Base-by-base conservation (phyloP, 2,113 vertebrate genomes). In the Hippocampus zosterae region DNA sequence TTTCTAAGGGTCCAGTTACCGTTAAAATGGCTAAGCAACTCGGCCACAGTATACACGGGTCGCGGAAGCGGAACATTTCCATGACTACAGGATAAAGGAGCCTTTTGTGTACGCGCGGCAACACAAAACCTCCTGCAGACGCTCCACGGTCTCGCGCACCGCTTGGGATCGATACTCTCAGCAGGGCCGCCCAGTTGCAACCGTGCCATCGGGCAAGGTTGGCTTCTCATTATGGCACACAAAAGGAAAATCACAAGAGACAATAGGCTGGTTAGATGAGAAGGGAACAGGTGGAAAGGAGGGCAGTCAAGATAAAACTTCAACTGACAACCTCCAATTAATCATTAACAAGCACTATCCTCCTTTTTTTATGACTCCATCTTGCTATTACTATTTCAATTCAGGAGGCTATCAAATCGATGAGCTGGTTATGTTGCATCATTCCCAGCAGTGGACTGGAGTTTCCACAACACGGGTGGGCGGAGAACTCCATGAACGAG, bases 121-220 rank as follows among this genome's bases (percentile, higher is more conserved):
- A 86, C 81, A 85, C 78, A 69, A 79, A 85, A 81, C 85, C 87
- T 74, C 81, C 85, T 81, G 77, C 84, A 84, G 87, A 86, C 64
- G 37, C 79, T 87, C 85, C 90, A 89, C 81, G 89, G 88, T 91
- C 89, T 87, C 87, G 78, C 74, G 48, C 52, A 79, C 78, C 72
- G 79, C 67, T 81, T 44, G 57, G 68, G 81, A 88, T 91, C 90
- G 73, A 91, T 92, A 88, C 61, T 44, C 69, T 41, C 72, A 53
- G 72, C 73, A 37, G 83, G 83, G 82, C 59, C 65, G 79, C 77
- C 75, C 71, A 53, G 68, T 84, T 75, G 81, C 88, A 81, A 88
- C 52, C 5, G 79, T 79, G 78, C 76, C 74, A 80, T 70, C 60
- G 78, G 81, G 67, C 57, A 42, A 0, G 64, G 84, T 86, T 75